phyloP scores from a whole-genome alignment of 2,797 vertebrate genomes.

The Acrocephalus scirpaceus region DNA sequence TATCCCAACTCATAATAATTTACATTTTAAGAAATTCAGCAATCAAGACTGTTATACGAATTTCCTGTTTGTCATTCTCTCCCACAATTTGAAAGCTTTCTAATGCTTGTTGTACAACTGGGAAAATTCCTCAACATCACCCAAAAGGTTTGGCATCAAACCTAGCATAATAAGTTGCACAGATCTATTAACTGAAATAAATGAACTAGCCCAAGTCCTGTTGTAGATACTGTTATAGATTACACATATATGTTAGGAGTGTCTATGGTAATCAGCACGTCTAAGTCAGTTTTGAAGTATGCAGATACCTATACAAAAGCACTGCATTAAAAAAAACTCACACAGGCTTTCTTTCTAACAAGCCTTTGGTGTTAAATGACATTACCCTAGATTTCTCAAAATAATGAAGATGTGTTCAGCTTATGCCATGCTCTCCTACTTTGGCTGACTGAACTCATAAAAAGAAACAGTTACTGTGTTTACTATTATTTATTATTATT shows the following conservation, averaged over 20 bases:
- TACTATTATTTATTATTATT: background rate
- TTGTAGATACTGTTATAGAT: background rate
- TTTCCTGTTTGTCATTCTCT: constrained; percentile 5
- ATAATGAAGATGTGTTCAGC: background rate
- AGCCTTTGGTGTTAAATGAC: background rate
- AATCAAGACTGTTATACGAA: accelerated
- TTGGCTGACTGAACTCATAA: background rate
- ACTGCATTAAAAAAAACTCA: background rate
- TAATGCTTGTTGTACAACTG: background rate
- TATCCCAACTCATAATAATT: background rate
- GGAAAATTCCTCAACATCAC: background rate
- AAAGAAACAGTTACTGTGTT: background rate
- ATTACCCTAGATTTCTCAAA: background rate
- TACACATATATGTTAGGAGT: background rate
- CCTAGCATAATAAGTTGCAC: accelerated
- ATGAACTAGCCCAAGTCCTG: background rate
- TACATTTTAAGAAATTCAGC: background rate
- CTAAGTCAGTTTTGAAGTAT: background rate
- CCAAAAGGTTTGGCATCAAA: background rate
- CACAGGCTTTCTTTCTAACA: background rate
- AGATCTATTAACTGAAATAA: background rate
- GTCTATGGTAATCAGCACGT: background rate
- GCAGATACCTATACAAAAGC: background rate
- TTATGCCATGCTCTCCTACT: background rate
- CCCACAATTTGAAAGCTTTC: background rate